Percentiles rank a stretch among this genome's conserved stretches.
Conservation (phyloP, 1,140 invertebrate genomes). For the Mactra quadrangularis region DNA sequence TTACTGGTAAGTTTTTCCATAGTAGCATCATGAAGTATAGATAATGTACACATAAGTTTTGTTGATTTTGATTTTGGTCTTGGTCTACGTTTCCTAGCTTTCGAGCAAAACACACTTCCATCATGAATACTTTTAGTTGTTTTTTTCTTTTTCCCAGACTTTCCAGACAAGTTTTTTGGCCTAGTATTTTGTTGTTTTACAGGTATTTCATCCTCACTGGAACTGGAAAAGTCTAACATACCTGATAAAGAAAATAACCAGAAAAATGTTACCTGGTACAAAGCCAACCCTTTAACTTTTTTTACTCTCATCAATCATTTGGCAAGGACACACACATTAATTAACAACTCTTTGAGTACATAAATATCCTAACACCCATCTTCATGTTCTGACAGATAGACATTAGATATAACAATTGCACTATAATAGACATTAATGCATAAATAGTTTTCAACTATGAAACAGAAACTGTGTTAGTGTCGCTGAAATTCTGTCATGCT, state of each 20-base stretch:
- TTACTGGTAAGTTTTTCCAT: constrained; percentile 74
- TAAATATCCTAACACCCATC: no score
- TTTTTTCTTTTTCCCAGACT: constrained; percentile 54
- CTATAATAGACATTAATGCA: no score
- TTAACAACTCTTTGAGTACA: no score
- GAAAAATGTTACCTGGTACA: no score
- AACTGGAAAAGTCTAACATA: constrained; percentile 45
- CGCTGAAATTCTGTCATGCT: no score
- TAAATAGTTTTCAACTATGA: no score
- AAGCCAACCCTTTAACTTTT: no score
- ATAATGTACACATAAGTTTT: constrained; percentile 77
- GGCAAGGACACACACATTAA: no score
- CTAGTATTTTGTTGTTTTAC: not conserved
- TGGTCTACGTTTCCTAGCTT: constrained; percentile 58
- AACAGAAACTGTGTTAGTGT: no score
- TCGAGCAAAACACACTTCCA: constrained; percentile 73
- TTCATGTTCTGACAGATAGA: no score
- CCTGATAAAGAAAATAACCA: constrained; percentile 54
- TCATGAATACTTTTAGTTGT: constrained; percentile 62
- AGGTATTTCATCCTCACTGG: constrained; percentile 35
- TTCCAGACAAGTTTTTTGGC: constrained; percentile 10
- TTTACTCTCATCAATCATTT: no score
- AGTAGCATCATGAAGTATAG: constrained; percentile 79
- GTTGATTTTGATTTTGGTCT: constrained; percentile 32
- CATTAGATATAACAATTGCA: no score